phyloP scores from a whole-genome alignment of 2,797 vertebrate species.

The Anisognathus igniventris region DNA sequence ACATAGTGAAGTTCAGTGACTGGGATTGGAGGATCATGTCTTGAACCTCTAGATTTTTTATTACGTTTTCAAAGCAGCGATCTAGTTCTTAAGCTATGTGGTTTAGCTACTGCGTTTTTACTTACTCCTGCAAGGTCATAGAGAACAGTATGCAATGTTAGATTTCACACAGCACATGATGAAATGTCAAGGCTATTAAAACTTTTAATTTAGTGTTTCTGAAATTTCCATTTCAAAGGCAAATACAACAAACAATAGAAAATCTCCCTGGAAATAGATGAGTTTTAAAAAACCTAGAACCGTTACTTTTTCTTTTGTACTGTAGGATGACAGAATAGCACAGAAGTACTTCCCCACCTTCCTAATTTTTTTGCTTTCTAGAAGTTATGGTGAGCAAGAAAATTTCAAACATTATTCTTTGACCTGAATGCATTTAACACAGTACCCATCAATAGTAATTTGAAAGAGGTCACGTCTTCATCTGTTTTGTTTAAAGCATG shows the following conservation, averaged over 20 bases:
- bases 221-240: background rate
- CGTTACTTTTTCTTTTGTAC: background rate
- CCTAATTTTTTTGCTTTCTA: background rate
- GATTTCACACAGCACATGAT: background rate
- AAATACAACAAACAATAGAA: background rate
- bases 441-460: background rate
- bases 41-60: background rate
- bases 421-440: background rate
- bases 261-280: background rate
- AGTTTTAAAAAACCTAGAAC: background rate
- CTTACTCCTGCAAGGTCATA: background rate
- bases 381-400: background rate
- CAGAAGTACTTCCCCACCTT: background rate
- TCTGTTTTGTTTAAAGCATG: background rate
- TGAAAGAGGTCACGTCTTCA: background rate
- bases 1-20: background rate
- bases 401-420: background rate
- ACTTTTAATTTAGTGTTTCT: background rate
- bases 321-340: background rate
- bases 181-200: background rate
- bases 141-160: background rate
- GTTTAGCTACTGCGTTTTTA: background rate
- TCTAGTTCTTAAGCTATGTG: background rate
- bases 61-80: background rate
- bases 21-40: background rate